phyloP scores from a whole-genome alignment of 2,888 invertebrate genomes.

The Drosophila pegasa region DNA sequence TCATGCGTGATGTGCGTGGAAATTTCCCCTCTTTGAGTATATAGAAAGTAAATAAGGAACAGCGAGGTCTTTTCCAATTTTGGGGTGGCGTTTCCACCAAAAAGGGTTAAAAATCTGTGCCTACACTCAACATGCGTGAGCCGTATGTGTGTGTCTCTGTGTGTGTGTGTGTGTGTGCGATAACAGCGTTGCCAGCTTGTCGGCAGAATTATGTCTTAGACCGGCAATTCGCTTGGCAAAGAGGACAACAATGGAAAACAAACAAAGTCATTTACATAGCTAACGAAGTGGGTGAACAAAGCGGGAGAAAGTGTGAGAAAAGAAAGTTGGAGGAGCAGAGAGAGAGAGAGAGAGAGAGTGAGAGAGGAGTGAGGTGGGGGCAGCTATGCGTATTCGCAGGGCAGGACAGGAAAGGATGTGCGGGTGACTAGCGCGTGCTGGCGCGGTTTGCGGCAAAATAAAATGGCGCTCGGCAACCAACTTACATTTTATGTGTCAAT shows the following conservation, averaged over 20 bases:
- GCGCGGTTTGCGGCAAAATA: slow-evolving; percentile 66
- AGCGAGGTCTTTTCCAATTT: slow-evolving; percentile 40
- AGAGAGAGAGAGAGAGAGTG: too few relatives aligned
- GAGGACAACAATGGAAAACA: slow-evolving; percentile 60
- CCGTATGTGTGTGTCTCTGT: slow-evolving; percentile 37
- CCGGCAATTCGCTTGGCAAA: slow-evolving; percentile 30
- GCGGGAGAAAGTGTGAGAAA: slow-evolving; percentile 6
- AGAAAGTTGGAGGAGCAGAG: background rate
- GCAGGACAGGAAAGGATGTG: slow-evolving; percentile 19
- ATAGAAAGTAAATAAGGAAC: slow-evolving; percentile 50
- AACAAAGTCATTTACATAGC: slow-evolving; percentile 79
- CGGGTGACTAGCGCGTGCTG: slow-evolving; percentile 58
- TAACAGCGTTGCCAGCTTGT: slow-evolving; percentile 77
- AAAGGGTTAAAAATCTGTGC: slow-evolving; percentile 81
- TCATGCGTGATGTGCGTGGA: slow-evolving; percentile 72
- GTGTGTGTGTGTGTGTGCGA: slow-evolving; percentile 38
- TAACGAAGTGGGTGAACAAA: slow-evolving; percentile 76
- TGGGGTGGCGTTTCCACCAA: slow-evolving; percentile 54
- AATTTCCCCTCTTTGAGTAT: slow-evolving; percentile 69
- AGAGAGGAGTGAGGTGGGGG: slow-evolving; percentile 1
- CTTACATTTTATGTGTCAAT: slow-evolving; percentile 72
- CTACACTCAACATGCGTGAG: slow-evolving; percentile 73
- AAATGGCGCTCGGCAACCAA: slow-evolving; percentile 63
- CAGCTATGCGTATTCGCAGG: background rate
- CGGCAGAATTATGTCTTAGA: slow-evolving; percentile 53